These are phyloP conservation scores for Nycticebus coucang DNA, from an alignment of 2,113 vertebrate genomes.

Conservation along the genomic window DNA sequence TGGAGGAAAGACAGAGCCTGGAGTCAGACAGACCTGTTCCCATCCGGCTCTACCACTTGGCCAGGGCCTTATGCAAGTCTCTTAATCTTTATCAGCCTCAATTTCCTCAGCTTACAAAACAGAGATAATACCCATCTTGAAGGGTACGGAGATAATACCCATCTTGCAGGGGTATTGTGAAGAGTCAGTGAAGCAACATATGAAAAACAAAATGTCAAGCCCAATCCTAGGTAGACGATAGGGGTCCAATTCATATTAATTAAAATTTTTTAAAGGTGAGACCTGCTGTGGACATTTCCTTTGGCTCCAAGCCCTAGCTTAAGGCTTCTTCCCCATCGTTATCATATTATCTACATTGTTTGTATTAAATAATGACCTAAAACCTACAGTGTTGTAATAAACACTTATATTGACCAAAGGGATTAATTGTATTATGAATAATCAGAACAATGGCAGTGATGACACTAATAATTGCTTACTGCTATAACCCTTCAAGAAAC, in stretches of 20 bases:
- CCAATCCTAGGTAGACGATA: neutral
- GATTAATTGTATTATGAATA: neutral
- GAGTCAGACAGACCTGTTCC: slow-evolving; percentile 65
- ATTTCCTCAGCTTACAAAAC: slow-evolving; percentile 60
- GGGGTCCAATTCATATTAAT: neutral
- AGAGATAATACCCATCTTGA: neutral
- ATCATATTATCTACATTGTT: neutral
- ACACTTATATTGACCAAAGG: neutral
- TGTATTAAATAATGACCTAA: slow-evolving; percentile 62
- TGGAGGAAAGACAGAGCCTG: neutral
- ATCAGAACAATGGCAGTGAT: neutral
- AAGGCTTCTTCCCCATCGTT: neutral
- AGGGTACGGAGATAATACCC: neutral
- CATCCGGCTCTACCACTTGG: slow-evolving; percentile 34
- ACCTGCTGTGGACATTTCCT: neutral
- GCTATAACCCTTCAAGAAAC: neutral
- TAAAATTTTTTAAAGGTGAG: neutral
- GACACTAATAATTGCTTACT: neutral
- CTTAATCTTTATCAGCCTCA: slow-evolving; percentile 23
- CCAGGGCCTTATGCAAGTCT: slow-evolving; percentile 44
- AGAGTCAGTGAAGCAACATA: neutral
- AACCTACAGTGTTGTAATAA: slow-evolving; percentile 44
- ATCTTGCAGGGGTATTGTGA: neutral
- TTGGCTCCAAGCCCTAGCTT: neutral
- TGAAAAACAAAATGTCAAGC: neutral